Base-by-base conservation (phyloP, 2,797 vertebrate genomes). In the Garrulus glandarius region DNA sequence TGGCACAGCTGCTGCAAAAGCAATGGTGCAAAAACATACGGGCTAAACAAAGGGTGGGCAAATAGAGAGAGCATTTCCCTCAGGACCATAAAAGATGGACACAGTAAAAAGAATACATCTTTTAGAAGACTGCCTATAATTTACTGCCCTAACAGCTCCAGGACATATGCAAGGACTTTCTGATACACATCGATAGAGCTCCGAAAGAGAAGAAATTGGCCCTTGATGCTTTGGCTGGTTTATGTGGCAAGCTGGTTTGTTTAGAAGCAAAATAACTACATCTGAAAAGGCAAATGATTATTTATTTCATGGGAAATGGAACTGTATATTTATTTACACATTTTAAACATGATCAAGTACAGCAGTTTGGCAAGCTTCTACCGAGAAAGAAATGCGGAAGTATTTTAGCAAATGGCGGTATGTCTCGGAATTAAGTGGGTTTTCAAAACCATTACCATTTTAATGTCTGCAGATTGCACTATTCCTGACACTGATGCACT, bases 251-350 rank as follows among this genome's bases (percentile, higher is more conserved):
- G 67, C 13, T 79, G 55, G 87, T 84, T 91, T 94, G 61, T 94
- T 95, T 92, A 87, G 74, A 96, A 95, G 76, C 61, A 95, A 96
- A 90, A 76, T 76, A 88, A 95, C 65, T 80, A 47, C 46, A 50
- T 91, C 69, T 93, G 87, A 96, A 97, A 96, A 84, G 86, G 60
- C 61, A 89, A 92, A 85, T 84, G 34, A 93, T 89, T 96, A 96
- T 92, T 93, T 96, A 93, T 97, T 96, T 94, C 76, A 96, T 92
- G 91, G 93, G 84, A 96, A 97, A 96, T 47, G 92, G 79, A 97
- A 94, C 88, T 71, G 77, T 11, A 21, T 91, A 96, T 95, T 96
- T 95, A 97, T 95, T 96, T 97, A 95, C 74, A 95, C 47, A 43
- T 94, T 97, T 97, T 94, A 94, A 97, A 96, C 67, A 93, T 68